phyloP scores from a whole-genome alignment of 2,888 invertebrate genomes.

The Drosophila lacicola region DNA sequence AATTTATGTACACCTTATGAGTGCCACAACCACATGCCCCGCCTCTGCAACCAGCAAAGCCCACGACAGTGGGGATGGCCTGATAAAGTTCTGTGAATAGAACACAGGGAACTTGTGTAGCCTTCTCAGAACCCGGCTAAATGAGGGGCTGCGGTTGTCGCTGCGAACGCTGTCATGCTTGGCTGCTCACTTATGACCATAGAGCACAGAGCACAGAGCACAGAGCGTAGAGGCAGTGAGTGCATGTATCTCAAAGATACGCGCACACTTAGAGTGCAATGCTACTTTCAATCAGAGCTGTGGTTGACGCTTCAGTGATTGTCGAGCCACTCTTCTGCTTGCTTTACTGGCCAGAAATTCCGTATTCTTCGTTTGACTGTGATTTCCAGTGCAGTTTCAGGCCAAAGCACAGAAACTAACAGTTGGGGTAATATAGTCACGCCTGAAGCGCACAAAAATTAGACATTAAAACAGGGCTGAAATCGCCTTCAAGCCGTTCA shows the following conservation, averaged over 20 bases:
- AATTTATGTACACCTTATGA: conserved; percentile 63
- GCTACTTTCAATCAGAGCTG: conserved; percentile 60
- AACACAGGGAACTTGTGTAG: not conserved
- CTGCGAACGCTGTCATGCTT: conserved; percentile 58
- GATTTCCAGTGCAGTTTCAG: conserved; percentile 51
- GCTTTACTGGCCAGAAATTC: conserved; percentile 5
- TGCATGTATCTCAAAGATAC: conserved; percentile 62
- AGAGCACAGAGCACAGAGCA: conserved; percentile 71
- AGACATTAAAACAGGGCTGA: conserved; percentile 4
- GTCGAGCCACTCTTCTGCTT: conserved; percentile 35
- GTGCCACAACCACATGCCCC: conserved; percentile 32
- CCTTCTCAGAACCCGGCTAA: conserved; percentile 23
- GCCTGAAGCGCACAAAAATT: conserved; percentile 58
- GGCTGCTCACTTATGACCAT: conserved; percentile 81
- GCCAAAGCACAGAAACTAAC: not conserved
- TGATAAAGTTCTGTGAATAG: conserved; percentile 28
- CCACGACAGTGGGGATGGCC: conserved; percentile 5
- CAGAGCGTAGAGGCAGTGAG: conserved; percentile 28
- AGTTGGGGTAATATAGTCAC: conserved; percentile 54
- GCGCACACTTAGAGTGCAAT: conserved; percentile 43
- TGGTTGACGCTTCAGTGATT: conserved; percentile 68
- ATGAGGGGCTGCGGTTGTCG: conserved; percentile 21
- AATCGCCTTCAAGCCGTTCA: not conserved
- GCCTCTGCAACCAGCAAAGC: not conserved
- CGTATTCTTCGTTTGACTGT: conserved; percentile 26